Base-by-base conservation (phyloP, 1,140 invertebrate species). In the Helicorthomorpha holstii region DNA sequence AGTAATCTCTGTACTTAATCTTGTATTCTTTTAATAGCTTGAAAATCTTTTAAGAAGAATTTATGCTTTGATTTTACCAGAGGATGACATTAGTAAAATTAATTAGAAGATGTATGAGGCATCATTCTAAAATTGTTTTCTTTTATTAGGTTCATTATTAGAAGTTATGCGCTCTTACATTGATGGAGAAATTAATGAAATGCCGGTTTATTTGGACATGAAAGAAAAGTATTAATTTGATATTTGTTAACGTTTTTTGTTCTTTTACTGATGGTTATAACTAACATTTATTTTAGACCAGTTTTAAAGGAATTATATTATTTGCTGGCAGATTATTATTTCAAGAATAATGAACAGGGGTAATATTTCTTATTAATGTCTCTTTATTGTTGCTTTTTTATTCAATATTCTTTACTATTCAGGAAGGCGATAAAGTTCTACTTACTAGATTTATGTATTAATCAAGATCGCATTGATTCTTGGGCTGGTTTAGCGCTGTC, bases 401-500 rank as follows among this genome's bases (percentile, higher is more conserved):
- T 34, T 34, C 7, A 7, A 34, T 34, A 34, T 34, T 7, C 52
- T 51, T 23, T 43, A 22, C 14, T 51, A 54, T 59, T 0, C 55
- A 73, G 71, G 19, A 77, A 80, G 63, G 83, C 87, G 2, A 75
- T 85, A 3, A 79, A 82, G 57, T 90, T 83, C 67, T 93, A 90
- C 63, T 71, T 81, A 25, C 67, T 82, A 52, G 91, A 95, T 72
- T 67, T 95, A 0, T 80, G 83, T 51, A 67, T 83, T 23, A 84
- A 83, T 65, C 81, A 81, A 7, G 67, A 72, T 46, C 71, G 90
- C 45, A 74, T 93, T 45, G 87, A 91, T 68, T 89, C 91, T 0
- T 97, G 91, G 92, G 86, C 88, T 4, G 83, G 82, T 19, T 75
- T 94, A 63, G 85, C 87, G 0, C 72, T 94, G 52, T 80, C 86